phyloP scores from a whole-genome alignment of 2,888 invertebrate genomes.

The Myopa testacea region DNA sequence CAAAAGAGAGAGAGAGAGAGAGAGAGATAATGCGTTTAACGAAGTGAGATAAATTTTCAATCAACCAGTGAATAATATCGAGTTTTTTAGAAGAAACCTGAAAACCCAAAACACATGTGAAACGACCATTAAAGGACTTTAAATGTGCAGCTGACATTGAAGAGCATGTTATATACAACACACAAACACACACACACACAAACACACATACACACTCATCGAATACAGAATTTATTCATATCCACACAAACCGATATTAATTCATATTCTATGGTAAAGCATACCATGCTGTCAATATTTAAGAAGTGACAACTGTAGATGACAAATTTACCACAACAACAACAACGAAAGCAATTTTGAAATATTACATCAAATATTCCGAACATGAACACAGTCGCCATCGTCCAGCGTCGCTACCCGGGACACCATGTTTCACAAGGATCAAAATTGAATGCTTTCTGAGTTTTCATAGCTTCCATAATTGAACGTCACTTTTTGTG shows the following conservation, averaged over 20 bases:
- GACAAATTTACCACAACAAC: neutral
- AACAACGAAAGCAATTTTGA: neutral
- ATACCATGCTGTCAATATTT: neutral
- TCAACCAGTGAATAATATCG: too few relatives aligned
- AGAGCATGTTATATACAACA: neutral
- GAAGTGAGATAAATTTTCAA: too few relatives aligned
- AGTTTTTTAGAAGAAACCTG: too few relatives aligned
- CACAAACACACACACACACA: neutral
- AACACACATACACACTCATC: neutral
- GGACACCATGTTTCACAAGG: neutral
- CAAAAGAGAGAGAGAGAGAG: too few relatives aligned
- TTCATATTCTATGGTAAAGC: neutral
- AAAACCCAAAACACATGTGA: too few relatives aligned
- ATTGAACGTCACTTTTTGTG: neutral
- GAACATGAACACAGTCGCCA: too few relatives aligned
- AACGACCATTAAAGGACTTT: neutral
- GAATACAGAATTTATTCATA: neutral
- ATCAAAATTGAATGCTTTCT: neutral
- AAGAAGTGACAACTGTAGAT: neutral
- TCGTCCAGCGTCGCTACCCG: neutral
- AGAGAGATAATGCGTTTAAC: too few relatives aligned
- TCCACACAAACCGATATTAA: neutral
- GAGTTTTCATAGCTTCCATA: neutral
- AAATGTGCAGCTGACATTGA: neutral
- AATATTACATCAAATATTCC: constrained; percentile 5